Evolutionary conservation across 2,888 invertebrate genomes (phyloP).

Genomic region (Portevinia maculata): DNA sequence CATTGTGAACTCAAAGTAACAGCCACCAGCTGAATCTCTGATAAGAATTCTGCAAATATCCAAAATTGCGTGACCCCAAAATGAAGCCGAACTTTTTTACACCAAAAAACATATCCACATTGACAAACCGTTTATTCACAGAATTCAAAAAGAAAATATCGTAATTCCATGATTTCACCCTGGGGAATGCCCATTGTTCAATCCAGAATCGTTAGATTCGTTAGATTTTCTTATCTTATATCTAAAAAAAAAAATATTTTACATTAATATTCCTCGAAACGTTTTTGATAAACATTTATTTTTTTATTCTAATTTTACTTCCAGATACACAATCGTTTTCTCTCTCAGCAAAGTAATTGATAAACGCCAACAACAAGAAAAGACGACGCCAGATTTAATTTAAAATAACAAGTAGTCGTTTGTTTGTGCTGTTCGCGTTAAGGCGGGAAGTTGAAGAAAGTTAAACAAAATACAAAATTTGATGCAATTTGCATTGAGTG

Average conservation of each 20-base stretch:
- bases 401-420: slow-evolving; percentile 19
- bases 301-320: slow-evolving; percentile 41
- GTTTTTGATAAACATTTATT: not conserved
- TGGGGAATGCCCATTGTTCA: slow-evolving; percentile 1
- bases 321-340: slow-evolving; percentile 34
- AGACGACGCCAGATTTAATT: slow-evolving; percentile 22
- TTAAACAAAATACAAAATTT: slow-evolving; percentile 1
- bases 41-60: slow-evolving; percentile 13
- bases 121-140: too few species aligned
- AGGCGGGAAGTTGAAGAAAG: slow-evolving; percentile 51
- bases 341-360: slow-evolving; percentile 7
- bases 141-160: too few species aligned
- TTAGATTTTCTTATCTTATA: not conserved
- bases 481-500: slow-evolving; percentile 21
- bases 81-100: not conserved
- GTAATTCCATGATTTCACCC: not conserved
- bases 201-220: not conserved
- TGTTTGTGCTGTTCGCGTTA: slow-evolving; percentile 28
- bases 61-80: slow-evolving; percentile 16
- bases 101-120: too few species aligned
- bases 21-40: slow-evolving; percentile 7
- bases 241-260: not conserved
- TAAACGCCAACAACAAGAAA: slow-evolving; percentile 38
- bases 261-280: not conserved
- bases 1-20: not conserved